A percentile compares a stretch with the other conserved stretches of the same genome.
Conservation (phyloP, 37 sponge, comb jelly and placozoan species). For the Hexactinellida sp. region DNA sequence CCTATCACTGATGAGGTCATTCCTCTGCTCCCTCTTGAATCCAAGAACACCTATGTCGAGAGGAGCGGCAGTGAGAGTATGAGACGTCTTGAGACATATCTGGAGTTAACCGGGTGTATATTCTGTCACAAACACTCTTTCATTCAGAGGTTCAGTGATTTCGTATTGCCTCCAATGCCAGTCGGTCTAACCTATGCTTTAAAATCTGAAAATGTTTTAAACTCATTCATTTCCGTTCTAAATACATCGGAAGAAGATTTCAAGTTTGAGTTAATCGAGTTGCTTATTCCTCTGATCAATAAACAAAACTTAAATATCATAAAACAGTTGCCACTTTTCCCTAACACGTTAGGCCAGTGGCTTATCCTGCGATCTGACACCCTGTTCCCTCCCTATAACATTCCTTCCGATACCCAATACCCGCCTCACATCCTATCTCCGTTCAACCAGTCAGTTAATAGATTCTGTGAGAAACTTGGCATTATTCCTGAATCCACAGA, state of each 20-base stretch:
- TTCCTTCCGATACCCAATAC: background rate
- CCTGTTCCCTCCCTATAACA: background rate
- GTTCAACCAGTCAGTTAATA: background rate
- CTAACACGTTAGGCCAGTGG: background rate
- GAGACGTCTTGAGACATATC: background rate
- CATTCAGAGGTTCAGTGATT: background rate
- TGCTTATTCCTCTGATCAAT: background rate
- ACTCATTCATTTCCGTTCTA: background rate
- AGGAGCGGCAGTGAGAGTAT: background rate
- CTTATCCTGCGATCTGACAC: background rate
- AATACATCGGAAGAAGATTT: background rate
- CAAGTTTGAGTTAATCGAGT: background rate
- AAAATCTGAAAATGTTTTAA: background rate
- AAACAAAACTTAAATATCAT: background rate
- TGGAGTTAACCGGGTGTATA: background rate
- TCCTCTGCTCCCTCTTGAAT: background rate
- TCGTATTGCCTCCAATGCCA: background rate
- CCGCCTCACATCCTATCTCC: background rate
- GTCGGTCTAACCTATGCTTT: background rate
- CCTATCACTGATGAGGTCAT: background rate
- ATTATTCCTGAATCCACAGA: background rate
- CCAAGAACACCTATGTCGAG: background rate
- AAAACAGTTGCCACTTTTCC: background rate
- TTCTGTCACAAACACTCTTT: background rate
- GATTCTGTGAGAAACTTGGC: background rate